Base-by-base conservation (phyloP, 2,797 vertebrate species). In the Phataginus tricuspis region DNA sequence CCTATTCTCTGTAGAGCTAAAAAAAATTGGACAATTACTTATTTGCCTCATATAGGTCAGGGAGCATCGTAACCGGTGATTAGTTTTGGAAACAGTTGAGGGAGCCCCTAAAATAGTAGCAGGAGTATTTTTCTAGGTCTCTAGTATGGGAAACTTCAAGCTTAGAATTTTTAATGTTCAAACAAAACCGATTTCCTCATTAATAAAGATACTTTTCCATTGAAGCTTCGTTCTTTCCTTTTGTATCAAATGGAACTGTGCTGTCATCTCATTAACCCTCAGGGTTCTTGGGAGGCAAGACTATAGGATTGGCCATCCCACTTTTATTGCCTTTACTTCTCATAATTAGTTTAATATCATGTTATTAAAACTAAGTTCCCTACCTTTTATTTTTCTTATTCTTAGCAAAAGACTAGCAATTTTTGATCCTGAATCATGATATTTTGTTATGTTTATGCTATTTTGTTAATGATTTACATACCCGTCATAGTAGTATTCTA, bases 251-350 rank as follows among this genome's bases (percentile, higher is more conserved):
- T 69, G 72, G n/a, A 69, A 68, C 9, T 63, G 19, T 37, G 11
- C 72, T 91, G 80, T 86, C 34, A 83, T 89, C 66, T 94, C 84
- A 91, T 93, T 95, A 89, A 90, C 92, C 27, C 71, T 74, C 59
- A 75, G 0, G n/a, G 42, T 45, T 95, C 69, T 79, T 66, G 57
- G 45, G 34, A 96, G 37, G 29, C 49, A 95, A 92, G 45, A 42
- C 2, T 82, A 49, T 80, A 78, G 69, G 80, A 88, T 74, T 91
- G 78, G 34, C 27, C 27, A 82, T 55, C 10, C 74, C 12, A 49
- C 85, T 97, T 91, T 85, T 51, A 64, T 27, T 18, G 69, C n/a
- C 61, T 93, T 78, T 55, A 83, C 25, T 89, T 90, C 86, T 95
- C 84, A 77, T 90, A 80, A 86, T 89, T 95, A 85, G 57, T 59